These are phyloP conservation scores for Berghia stephanieae DNA, from an alignment of 1,140 invertebrate genomes.

Conservation along the genomic window DNA sequence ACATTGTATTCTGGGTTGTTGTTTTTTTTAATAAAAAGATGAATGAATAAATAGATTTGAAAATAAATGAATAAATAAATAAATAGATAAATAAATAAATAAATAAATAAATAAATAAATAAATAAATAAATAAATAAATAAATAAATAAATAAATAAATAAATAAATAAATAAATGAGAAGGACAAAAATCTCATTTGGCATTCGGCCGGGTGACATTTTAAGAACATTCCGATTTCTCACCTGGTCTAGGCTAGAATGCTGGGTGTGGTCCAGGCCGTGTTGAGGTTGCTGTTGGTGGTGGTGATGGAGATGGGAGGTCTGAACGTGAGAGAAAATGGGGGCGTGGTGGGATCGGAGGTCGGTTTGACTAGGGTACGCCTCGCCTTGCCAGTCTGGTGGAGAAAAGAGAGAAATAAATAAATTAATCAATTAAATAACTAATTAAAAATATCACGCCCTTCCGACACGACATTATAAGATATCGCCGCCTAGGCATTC, in stretches of 20 bases:
- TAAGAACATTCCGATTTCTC: no score
- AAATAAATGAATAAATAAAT: not conserved
- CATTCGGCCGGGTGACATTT: not conserved
- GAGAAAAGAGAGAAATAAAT: no score
- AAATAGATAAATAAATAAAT: not conserved
- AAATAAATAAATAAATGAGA: not conserved
- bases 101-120: no score
- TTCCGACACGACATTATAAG: no score
- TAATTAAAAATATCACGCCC: no score
- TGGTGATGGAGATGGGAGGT: no score
- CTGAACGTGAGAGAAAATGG: constrained; percentile 15
- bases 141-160: no score
- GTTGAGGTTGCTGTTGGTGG: not conserved
- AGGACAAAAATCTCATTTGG: not conserved
- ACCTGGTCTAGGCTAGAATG: constrained; percentile 18
- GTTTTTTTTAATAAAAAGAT: no score
- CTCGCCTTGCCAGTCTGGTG: constrained; percentile 21
- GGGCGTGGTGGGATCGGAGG: constrained; percentile 18
- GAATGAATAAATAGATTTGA: not conserved
- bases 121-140: no score
- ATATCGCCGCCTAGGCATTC: no score
- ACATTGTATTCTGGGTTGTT: no score
- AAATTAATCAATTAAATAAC: no score
- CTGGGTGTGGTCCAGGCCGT: constrained; percentile 18
- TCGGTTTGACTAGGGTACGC: constrained; percentile 8